A percentile compares a stretch with the other conserved stretches of the same genome.
These are phyloP conservation scores for Heteromyza rotundicornis DNA, from an alignment of 2,888 invertebrate species.

Conservation along the genomic window DNA sequence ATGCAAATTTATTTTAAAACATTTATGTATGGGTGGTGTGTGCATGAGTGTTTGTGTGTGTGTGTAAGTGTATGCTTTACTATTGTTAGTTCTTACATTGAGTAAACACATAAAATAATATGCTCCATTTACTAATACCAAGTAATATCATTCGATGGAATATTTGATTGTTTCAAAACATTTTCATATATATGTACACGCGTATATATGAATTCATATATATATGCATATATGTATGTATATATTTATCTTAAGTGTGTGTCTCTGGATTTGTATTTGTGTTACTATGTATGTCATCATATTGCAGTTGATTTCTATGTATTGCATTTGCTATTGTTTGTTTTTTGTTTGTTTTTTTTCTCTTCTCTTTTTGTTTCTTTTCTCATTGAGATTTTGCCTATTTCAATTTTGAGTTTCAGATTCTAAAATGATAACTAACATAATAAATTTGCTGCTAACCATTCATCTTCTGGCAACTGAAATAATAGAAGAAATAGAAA, in stretches of 20 bases:
- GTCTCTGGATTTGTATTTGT: constrained; percentile 28
- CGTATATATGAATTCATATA: constrained; percentile 32
- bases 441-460: constrained; percentile 85
- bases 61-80: neutral
- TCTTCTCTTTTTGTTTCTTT: no score
- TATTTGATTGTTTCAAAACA: constrained; percentile 47
- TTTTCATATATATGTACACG: constrained; percentile 31
- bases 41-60: constrained; percentile 7
- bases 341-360: no score
- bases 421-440: constrained; percentile 67
- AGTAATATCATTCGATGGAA: constrained; percentile 51
- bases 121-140: constrained; percentile 44
- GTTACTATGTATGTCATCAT: constrained; percentile 10
- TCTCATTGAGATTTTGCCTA: constrained; percentile 24
- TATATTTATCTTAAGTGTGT: constrained; percentile 25
- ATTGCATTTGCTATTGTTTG: constrained; percentile 28
- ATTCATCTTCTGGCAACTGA: constrained; percentile 88
- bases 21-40: constrained; percentile 2
- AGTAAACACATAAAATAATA: constrained; percentile 17
- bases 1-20: neutral
- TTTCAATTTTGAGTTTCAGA: constrained; percentile 14
- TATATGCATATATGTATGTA: constrained; percentile 33
- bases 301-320: constrained; percentile 22
- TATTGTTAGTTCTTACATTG: constrained; percentile 11
- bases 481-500: constrained; percentile 53